Base-by-base conservation (phyloP, 2,797 vertebrate genomes). In the Perodicticus potto region DNA sequence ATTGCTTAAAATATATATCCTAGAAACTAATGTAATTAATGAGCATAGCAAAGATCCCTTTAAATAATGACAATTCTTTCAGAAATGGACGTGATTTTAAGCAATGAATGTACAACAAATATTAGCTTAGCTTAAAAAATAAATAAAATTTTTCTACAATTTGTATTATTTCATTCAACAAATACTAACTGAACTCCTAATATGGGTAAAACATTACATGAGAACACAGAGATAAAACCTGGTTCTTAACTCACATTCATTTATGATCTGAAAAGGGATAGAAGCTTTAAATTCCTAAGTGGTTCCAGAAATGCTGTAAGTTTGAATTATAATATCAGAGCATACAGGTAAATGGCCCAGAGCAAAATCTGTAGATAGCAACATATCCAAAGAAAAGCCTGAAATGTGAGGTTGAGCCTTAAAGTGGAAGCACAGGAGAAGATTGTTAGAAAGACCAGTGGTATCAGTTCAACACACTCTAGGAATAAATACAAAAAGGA, bases 1-100 rank as follows among this genome's bases (percentile, higher is more conserved):
- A 86, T 65, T 94, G n/a, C 85, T 96, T 96, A 80, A 96, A 93
- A 83, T 86, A 88, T 5, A 1, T 86, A 96, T 81, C 77, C 17
- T 93, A 25, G 80, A 86, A 40, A 53, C 22, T 45, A 92, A 92
- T 7, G 8, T 63, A 96, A 95, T 84, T 87, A 93, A 11, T 89
- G 78, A 16, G 78, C 11, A 93, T 2, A 96, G n/a, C 77, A 87
- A 94, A 78, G 20, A 34, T 22, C 19, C 40, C 27, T 34, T 55
- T 63, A 80, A 97, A 94, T 70, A 37, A n/a, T 34, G 25, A 92
- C 67, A 93, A 78, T 16, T 85, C 63, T 69, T 29, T 12, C 2
- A 77, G 20, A 81, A 17, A 93, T 88, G 19, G 70, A 85, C 7
- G 13, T 69, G 37, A n/a, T 97, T 91, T 91, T 72, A 95, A 87